phyloP scores from a whole-genome alignment of 2,888 invertebrate genomes.

The Acleris literana region DNA sequence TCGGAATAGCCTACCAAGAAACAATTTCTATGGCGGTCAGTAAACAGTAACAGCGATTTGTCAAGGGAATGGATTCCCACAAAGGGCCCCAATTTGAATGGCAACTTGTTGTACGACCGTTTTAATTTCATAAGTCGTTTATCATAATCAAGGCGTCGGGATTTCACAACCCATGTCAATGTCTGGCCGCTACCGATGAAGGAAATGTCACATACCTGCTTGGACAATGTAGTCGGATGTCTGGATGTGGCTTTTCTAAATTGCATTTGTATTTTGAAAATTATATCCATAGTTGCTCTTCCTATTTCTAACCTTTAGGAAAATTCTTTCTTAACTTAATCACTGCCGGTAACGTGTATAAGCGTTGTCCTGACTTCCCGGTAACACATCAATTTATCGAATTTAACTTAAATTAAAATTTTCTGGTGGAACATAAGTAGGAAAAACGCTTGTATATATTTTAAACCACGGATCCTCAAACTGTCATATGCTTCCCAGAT shows the following conservation, averaged over 20 bases:
- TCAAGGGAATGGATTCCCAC: conserved; percentile 81
- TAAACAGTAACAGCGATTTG: conserved; percentile 77
- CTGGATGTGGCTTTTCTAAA: conserved; percentile 44
- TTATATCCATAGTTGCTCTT: no score
- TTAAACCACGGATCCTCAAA: no score
- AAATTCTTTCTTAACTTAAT: no score
- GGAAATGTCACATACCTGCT: conserved; percentile 77
- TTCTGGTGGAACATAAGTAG: no score
- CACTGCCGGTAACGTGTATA: no score
- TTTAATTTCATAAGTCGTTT: conserved; percentile 84
- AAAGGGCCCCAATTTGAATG: conserved; percentile 80
- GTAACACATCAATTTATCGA: no score
- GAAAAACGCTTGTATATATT: no score
- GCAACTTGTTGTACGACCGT: conserved; percentile 81
- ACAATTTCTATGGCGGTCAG: conserved; percentile 68
- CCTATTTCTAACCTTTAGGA: no score
- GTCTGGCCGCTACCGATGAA: conserved; percentile 64
- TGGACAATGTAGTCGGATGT: conserved; percentile 66
- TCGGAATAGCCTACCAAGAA: conserved; percentile 71
- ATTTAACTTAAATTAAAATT: no score
- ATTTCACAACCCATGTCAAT: conserved; percentile 76
- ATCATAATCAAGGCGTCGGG: conserved; percentile 77
- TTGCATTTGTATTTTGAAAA: no score
- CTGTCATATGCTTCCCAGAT: no score
- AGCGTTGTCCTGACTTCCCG: no score